phyloP scores from a whole-genome alignment of 2,113 vertebrate species.

The Notarius lentiginosus region DNA sequence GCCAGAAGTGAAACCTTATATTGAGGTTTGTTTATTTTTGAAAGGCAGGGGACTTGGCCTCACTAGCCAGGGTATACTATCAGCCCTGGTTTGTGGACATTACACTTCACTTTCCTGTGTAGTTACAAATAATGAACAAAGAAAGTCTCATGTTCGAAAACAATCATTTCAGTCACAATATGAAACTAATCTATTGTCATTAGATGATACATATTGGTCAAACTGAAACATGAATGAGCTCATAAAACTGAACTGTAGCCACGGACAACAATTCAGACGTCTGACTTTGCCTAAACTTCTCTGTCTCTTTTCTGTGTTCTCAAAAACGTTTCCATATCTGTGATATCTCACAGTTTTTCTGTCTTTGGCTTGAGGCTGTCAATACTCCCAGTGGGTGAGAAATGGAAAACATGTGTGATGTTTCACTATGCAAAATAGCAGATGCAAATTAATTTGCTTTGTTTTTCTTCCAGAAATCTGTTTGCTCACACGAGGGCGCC shows the following conservation, averaged over 20 bases:
- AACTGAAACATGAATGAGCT: neutral
- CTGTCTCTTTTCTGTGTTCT: neutral
- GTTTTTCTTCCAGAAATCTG: constrained; percentile 83
- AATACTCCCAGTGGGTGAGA: neutral
- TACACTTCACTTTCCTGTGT: neutral
- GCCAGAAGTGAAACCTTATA: neutral
- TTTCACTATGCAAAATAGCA: neutral
- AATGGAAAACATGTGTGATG: neutral
- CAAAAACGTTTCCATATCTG: neutral
- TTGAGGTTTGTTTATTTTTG: neutral
- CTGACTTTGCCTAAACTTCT: neutral
- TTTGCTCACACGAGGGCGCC: constrained; percentile 88
- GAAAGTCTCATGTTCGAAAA: neutral
- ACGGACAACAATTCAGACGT: neutral
- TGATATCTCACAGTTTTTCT: neutral
- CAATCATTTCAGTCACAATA: neutral
- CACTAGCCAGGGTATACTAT: neutral
- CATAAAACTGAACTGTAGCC: neutral
- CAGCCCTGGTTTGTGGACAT: neutral
- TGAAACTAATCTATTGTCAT: neutral
- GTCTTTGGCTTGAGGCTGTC: neutral
- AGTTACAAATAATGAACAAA: neutral
- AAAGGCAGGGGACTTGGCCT: neutral
- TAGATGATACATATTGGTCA: neutral
- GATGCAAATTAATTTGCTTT: constrained; percentile 3